Evolutionary conservation across 2,888 invertebrate species (phyloP), one percentile per base, ranked within the genome.

Genomic region (Drosophila histrio): DNA sequence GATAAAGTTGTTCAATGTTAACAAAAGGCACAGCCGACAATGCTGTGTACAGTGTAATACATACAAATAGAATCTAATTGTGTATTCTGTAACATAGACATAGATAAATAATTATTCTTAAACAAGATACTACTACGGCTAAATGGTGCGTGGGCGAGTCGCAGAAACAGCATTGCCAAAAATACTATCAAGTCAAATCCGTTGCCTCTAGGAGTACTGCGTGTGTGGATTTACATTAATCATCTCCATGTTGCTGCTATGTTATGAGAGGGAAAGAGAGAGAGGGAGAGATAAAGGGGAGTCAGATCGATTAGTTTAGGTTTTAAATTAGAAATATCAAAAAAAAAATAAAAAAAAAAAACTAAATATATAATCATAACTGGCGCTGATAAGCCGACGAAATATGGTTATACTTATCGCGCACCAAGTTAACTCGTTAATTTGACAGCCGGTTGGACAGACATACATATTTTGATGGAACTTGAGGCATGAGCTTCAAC

Each of bases 141-240:
- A 57, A 66, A 15, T 47, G 71, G 66, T 71, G 71, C 66, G 47
- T 11, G 38, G 34, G 24, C 50, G 34, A 32, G 39, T 53, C 50
- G 60, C 60, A 70, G 38, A 22, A 49, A 36, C 11, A 47, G 41
- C 38, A 49, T 58, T 43, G 30, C 54, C 56, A 44, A 39, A 24
- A 70, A 34, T 32, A 53, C 60, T 52, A 53, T 60, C 36, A 24
- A 15, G 17, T 43, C 28, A 9, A 49, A 52, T 68, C 54, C 56
- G 9, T 38, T 50, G 60, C 38, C 57, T 66, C 93, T 94, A 95
- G 77, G 96, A 95, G 91, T 97, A 97, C 11, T 96, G 95, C 28
- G 97, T 97, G 84, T 96, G 94, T 34, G 96, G 96, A 90, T 96
- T 97, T 52, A 97, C 97, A 92, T 96, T 97, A 89, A 97, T 96